Percentiles rank a stretch among this genome's conserved stretches.
Evolutionary conservation across 2,888 invertebrate genomes (phyloP).

Genomic region (Chloroclysta siterata): DNA sequence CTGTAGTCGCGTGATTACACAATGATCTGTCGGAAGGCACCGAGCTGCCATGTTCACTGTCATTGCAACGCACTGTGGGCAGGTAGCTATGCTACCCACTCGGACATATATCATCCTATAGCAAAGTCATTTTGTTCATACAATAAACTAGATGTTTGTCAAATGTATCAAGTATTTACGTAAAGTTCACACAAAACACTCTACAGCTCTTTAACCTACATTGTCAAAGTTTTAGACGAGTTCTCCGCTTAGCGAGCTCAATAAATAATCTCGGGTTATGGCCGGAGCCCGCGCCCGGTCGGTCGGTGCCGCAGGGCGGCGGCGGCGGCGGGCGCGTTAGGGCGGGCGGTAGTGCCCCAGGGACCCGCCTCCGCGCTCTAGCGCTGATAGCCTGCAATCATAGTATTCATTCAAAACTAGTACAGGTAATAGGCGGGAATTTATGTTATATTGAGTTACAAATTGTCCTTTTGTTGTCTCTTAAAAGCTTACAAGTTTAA

Average conservation of each 20-base stretch:
- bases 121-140: too few species aligned
- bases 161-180: background rate
- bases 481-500: too few species aligned
- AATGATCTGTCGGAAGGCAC: background rate
- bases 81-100: too few species aligned
- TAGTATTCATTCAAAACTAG: conserved; percentile 14
- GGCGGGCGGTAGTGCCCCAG: conserved; percentile 58
- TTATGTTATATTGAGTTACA: too few species aligned
- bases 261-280: conserved; percentile 19
- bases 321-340: conserved; percentile 33
- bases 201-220: background rate
- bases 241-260: conserved; percentile 6
- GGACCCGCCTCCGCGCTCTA: conserved; percentile 58
- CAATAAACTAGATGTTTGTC: too few species aligned
- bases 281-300: background rate
- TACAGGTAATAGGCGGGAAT: background rate
- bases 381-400: conserved; percentile 71
- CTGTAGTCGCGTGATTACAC: background rate
- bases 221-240: conserved; percentile 12
- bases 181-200: conserved; percentile 2
- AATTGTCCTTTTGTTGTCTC: too few species aligned
- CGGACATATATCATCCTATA: too few species aligned
- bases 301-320: background rate
- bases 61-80: too few species aligned
- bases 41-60: background rate